Conservation (phyloP, 2,797 vertebrate genomes). For the Stomatorhinus walkeri region DNA sequence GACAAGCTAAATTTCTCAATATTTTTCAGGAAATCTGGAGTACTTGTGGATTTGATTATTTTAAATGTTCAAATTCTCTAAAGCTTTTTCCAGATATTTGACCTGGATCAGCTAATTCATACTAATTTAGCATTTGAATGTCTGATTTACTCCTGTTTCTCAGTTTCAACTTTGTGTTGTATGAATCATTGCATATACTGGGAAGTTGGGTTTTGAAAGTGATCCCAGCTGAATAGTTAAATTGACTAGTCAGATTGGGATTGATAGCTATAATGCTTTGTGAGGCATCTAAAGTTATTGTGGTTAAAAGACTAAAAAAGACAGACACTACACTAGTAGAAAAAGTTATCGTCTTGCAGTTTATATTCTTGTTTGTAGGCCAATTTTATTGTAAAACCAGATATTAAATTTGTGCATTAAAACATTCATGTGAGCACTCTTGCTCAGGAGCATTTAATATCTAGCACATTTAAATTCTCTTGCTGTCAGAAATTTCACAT, state of each 20-base stretch:
- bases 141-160: neutral
- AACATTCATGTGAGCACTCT: neutral
- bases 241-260: neutral
- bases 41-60: neutral
- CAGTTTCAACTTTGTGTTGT: constrained; percentile 14
- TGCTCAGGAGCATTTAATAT: neutral
- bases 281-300: neutral
- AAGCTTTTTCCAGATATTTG: neutral
- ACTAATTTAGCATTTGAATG: neutral
- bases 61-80: neutral
- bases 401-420: neutral
- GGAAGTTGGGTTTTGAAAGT: neutral
- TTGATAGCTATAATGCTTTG: neutral
- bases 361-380: neutral
- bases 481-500: neutral
- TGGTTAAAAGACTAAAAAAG: neutral
- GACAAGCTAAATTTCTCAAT: neutral
- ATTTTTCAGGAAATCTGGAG: neutral
- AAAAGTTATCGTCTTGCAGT: neutral
- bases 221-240: neutral
- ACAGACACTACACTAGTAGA: neutral
- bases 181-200: neutral
- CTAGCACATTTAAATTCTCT: neutral
- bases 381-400: neutral
- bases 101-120: neutral